A percentile compares a stretch with the other conserved stretches of the same genome.
phyloP scores from a whole-genome alignment of 2,113 vertebrate genomes.

The Heterochromis multidens region DNA sequence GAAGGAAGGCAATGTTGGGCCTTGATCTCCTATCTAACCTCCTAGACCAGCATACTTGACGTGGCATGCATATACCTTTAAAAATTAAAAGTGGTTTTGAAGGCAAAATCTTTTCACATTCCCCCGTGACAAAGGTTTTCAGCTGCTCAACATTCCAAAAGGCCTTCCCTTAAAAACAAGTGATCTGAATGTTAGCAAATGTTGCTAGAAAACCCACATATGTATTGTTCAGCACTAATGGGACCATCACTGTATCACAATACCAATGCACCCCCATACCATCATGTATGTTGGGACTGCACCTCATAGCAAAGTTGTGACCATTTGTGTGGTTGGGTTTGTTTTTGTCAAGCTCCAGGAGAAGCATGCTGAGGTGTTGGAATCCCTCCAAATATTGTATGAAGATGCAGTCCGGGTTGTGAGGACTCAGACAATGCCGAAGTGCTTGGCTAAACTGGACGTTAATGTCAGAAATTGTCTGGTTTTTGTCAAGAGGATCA shows the following conservation, averaged over 20 bases:
- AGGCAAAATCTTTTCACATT: too few species aligned
- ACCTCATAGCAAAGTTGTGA: background rate
- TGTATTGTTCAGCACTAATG: background rate
- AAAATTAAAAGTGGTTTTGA: too few species aligned
- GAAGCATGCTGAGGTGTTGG: conserved; percentile 38
- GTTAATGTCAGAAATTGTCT: background rate
- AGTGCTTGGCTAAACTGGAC: conserved; percentile 1
- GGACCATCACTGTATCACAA: background rate
- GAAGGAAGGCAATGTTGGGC: too few species aligned
- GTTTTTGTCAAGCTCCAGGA: conserved; percentile 36
- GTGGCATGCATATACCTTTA: too few species aligned
- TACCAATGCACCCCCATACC: background rate
- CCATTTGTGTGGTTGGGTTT: background rate
- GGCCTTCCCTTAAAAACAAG: background rate
- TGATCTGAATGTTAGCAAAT: background rate
- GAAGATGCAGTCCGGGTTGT: background rate
- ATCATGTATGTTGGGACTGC: background rate
- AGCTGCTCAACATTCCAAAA: too few species aligned
- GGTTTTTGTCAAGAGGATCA: conserved; percentile 1
- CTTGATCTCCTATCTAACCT: too few species aligned
- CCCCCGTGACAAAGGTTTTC: too few species aligned
- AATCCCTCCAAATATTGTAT: conserved; percentile 18
- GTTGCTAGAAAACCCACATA: background rate
- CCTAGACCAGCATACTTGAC: too few species aligned
- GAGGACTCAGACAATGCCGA: background rate